Conservation (phyloP, 2,797 vertebrate species). For the Manis javanica region DNA sequence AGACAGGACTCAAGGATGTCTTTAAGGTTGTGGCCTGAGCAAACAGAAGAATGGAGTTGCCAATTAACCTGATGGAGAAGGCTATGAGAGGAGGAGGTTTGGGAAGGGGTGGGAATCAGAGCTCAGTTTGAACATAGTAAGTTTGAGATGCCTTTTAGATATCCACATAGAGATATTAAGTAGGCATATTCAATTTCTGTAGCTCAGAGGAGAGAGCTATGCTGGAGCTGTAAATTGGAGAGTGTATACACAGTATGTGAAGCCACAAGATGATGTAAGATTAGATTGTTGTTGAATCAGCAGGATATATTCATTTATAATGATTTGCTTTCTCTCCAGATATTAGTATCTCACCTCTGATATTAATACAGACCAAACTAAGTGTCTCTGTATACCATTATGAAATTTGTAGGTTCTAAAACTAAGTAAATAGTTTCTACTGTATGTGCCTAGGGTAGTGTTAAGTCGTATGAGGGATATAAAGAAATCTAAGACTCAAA, state of each 20-base stretch:
- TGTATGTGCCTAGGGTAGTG: neutral
- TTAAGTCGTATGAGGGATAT: neutral
- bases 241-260: neutral
- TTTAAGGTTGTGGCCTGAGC: neutral
- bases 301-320: neutral
- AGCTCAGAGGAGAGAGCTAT: neutral
- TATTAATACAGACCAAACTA: slow-evolving; percentile 7
- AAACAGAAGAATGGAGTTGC: neutral
- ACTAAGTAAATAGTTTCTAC: neutral
- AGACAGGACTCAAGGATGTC: neutral
- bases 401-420: neutral
- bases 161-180: neutral
- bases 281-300: neutral
- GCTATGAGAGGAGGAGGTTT: neutral
- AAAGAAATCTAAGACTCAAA: neutral
- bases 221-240: neutral
- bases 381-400: neutral
- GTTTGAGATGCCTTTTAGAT: neutral
- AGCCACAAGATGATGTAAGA: neutral
- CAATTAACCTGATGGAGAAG: neutral
- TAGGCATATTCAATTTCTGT: neutral
- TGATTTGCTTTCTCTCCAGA: slow-evolving; percentile 4
- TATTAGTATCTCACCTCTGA: neutral
- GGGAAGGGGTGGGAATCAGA: neutral
- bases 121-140: neutral